These are phyloP conservation scores for Cynopterus brachyotis DNA, from an alignment of 2,113 vertebrate genomes.

Conservation along the genomic window DNA sequence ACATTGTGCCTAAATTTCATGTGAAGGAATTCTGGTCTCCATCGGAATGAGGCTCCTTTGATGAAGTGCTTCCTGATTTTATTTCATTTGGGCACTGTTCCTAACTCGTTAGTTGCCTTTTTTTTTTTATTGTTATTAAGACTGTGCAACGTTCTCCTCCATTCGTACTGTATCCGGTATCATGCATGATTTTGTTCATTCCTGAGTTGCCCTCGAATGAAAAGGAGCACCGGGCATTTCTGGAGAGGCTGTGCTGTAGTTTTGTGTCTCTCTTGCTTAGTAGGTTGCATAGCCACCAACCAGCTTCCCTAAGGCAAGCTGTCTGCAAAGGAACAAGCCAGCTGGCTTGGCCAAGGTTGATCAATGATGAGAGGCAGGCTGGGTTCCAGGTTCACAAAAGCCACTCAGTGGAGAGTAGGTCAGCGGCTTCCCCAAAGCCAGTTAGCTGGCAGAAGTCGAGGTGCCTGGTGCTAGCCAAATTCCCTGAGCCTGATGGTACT, in stretches of 20 bases:
- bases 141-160: neutral
- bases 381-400: constrained; percentile 77
- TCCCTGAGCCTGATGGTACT: constrained; percentile 76
- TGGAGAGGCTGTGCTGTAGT: neutral
- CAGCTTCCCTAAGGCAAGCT: constrained; percentile 77
- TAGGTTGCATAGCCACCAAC: constrained; percentile 68
- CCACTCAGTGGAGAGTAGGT: constrained; percentile 77
- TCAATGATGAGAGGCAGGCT: constrained; percentile 78
- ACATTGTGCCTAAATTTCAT: constrained; percentile 82
- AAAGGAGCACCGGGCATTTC: neutral
- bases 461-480: constrained; percentile 72
- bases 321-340: constrained; percentile 78
- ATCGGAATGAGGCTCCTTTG: constrained; percentile 85
- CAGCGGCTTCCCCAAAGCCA: constrained; percentile 81
- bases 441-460: constrained; percentile 75
- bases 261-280: constrained; percentile 26
- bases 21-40: constrained; percentile 74
- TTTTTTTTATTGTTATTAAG: neutral
- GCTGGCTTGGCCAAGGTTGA: constrained; percentile 80
- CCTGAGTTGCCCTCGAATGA: neutral
- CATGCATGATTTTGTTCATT: neutral
- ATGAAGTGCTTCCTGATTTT: constrained; percentile 79
- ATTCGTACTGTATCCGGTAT: fast-evolving
- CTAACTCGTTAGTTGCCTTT: neutral
- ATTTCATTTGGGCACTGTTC: neutral